A percentile compares a stretch with the other conserved stretches of the same genome.
Conservation (phyloP, 2,888 invertebrate genomes). For the Drosophila vallismaia region DNA sequence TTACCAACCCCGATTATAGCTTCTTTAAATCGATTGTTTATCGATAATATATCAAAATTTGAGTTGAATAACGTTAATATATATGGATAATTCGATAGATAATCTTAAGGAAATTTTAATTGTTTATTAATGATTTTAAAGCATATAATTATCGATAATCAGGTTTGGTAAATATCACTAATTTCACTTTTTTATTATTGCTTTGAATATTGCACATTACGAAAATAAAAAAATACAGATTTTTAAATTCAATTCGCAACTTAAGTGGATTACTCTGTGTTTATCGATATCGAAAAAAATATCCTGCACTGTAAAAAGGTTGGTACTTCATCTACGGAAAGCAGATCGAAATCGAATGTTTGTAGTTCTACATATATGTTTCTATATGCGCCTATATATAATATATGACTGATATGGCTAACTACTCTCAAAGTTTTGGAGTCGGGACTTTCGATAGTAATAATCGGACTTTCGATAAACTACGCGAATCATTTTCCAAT, state of each 20-base stretch:
- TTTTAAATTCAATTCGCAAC: conserved; percentile 18
- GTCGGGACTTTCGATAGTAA: not conserved
- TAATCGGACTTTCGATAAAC: conserved; percentile 4
- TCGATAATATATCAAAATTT: not conserved
- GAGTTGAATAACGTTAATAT: too few species aligned
- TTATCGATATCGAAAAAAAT: not conserved
- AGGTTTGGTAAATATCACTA: not conserved
- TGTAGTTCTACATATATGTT: not conserved
- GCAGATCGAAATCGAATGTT: conserved; percentile 14
- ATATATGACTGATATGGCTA: conserved; percentile 11
- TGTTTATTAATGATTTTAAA: not conserved
- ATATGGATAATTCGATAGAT: too few species aligned
- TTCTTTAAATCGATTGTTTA: not conserved
- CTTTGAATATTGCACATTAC: conserved; percentile 42
- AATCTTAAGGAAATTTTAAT: too few species aligned
- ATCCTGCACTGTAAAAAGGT: not conserved
- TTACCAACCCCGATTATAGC: not conserved
- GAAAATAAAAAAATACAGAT: conserved; percentile 29
- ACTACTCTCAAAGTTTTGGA: conserved; percentile 9
- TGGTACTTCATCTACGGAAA: conserved; percentile 6
- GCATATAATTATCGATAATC: not conserved
- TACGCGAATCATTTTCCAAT: conserved; percentile 75
- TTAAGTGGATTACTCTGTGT: conserved; percentile 19
- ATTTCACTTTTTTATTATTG: not conserved
- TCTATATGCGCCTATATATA: conserved; percentile 7